Percentiles rank a stretch among this genome's conserved stretches.
phyloP scores from a whole-genome alignment of 2,797 vertebrate species.

The Apodemus agrarius region DNA sequence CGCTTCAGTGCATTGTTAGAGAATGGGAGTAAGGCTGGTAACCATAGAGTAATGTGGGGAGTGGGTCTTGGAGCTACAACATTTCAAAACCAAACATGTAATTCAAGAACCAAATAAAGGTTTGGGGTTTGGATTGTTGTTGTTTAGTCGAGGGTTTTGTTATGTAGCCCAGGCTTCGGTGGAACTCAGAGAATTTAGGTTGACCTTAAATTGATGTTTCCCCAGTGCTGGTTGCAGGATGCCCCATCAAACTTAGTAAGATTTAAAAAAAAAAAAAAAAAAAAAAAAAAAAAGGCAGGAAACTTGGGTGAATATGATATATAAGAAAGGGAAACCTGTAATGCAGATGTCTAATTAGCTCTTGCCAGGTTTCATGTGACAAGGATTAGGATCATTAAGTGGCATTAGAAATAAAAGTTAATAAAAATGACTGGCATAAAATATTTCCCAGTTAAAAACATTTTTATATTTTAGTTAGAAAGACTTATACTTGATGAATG shows the following conservation, averaged over 20 bases:
- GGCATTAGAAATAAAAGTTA: constrained; percentile 53
- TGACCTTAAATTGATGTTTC: not conserved
- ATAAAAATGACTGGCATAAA: constrained; percentile 10
- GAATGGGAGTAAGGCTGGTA: not conserved
- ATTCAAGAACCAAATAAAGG: constrained; percentile 12
- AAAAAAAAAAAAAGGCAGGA: no score
- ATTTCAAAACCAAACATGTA: constrained; percentile 28
- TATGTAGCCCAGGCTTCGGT: not conserved
- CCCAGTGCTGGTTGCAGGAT: not conserved
- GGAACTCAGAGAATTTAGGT: not conserved
- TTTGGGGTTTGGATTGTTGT: not conserved
- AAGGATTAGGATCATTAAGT: not conserved
- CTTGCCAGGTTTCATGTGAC: constrained; percentile 19
- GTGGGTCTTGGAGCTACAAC: not conserved
- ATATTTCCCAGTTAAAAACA: constrained; percentile 43
- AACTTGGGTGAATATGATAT: not conserved
- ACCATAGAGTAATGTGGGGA: not conserved
- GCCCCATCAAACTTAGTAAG: no score
- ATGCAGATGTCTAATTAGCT: constrained; percentile 2
- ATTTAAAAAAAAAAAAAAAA: no score
- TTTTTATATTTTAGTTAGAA: constrained; percentile 6
- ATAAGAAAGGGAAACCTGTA: not conserved
- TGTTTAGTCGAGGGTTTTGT: not conserved
- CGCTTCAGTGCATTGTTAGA: constrained; percentile 7
- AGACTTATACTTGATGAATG: not conserved